phyloP scores from a whole-genome alignment of 2,888 invertebrate genomes.

The Galerucella nymphaeae region DNA sequence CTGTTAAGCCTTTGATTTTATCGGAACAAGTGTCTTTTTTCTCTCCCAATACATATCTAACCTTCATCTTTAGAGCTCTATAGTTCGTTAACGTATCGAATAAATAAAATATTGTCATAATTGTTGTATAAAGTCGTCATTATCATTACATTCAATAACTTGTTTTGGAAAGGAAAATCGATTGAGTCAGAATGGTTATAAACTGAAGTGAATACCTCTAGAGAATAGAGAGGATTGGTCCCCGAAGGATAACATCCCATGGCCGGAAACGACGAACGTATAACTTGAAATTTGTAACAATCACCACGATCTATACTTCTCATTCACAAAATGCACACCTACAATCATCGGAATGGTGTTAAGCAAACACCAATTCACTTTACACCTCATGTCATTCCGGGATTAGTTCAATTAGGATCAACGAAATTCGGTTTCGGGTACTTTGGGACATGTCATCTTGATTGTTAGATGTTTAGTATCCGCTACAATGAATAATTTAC shows the following conservation, averaged over 20 bases:
- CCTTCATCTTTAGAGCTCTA: no score
- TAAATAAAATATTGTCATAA: no score
- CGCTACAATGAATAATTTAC: neutral
- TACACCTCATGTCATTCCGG: constrained; percentile 16
- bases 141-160: neutral
- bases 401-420: constrained; percentile 22
- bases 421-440: constrained; percentile 18
- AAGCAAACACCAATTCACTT: constrained; percentile 19
- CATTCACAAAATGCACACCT: constrained; percentile 9
- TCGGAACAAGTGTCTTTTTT: no score
- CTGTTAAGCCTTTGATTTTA: no score
- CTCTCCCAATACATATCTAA: no score
- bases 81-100: no score
- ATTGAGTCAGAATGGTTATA: neutral
- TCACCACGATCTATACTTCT: constrained; percentile 13
- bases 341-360: constrained; percentile 16
- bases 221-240: neutral
- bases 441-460: constrained; percentile 19
- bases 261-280: neutral
- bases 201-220: neutral
- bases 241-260: neutral
- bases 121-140: no score
- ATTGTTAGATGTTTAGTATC: constrained; percentile 16
- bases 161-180: neutral
- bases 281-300: constrained; percentile 9